These are phyloP conservation scores for Tolmerus cingulatus DNA, from an alignment of 2,888 invertebrate genomes.

Conservation along the genomic window DNA sequence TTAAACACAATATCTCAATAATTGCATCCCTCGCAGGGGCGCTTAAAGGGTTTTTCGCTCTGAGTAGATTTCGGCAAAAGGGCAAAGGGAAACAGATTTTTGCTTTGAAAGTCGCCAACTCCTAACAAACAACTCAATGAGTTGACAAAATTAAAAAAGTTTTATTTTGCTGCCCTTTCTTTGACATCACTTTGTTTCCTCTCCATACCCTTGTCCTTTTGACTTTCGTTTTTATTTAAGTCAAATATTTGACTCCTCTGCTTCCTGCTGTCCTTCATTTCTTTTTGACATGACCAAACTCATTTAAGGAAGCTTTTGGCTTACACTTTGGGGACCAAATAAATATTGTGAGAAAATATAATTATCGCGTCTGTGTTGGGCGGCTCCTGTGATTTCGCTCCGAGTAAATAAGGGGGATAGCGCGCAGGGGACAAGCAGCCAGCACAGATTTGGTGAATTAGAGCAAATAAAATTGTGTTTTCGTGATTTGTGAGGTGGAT, in stretches of 20 bases:
- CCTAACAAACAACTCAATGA: conserved; percentile 29
- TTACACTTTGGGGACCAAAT: conserved; percentile 8
- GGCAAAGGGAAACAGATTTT: conserved; percentile 4
- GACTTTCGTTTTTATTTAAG: conserved; percentile 16
- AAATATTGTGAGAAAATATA: background rate
- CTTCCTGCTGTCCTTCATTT: conserved; percentile 31
- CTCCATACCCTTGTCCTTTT: conserved; percentile 23
- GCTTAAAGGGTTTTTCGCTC: background rate
- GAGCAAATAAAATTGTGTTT: background rate
- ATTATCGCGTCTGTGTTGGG: background rate
- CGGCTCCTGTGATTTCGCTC: background rate
- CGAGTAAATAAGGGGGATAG: background rate
- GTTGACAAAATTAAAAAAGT: conserved; percentile 35
- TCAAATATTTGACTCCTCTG: conserved; percentile 25
- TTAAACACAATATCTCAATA: background rate
- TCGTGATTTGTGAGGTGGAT: background rate
- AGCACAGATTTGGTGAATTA: background rate
- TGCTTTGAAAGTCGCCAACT: conserved; percentile 21
- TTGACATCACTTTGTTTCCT: conserved; percentile 33
- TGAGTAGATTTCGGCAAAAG: background rate
- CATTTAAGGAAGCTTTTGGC: conserved; percentile 15
- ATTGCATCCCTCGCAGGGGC: background rate
- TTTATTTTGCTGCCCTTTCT: conserved; percentile 29
- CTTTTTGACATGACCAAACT: conserved; percentile 4
- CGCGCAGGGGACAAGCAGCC: background rate